phyloP scores from a whole-genome alignment of 2,113 vertebrate genomes.

The Rhynchopsitta pachyrhyncha region DNA sequence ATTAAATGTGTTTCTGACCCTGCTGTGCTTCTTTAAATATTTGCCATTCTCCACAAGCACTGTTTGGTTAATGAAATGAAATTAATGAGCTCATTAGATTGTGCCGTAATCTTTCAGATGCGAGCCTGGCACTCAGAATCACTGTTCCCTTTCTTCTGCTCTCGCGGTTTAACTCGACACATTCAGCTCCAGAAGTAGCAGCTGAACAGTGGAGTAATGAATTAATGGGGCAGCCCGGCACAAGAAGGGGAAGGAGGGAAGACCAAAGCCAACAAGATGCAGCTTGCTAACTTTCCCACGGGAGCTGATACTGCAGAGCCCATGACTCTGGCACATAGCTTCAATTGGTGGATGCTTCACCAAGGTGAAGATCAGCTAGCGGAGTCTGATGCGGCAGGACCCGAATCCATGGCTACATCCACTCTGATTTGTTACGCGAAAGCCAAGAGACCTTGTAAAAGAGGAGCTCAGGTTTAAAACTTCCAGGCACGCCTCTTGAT shows the following conservation, averaged over 20 bases:
- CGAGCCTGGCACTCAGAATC: neutral
- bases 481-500: rapidly evolving
- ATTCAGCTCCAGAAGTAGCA: slow-evolving; percentile 17
- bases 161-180: neutral
- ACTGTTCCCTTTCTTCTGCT: neutral
- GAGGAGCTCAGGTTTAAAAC: neutral
- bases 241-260: slow-evolving; percentile 1
- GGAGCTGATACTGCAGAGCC: neutral
- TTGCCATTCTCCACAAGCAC: slow-evolving; percentile 69
- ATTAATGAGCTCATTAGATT: slow-evolving; percentile 75
- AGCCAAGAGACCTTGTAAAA: neutral
- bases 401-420: neutral
- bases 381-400: neutral
- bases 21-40: slow-evolving; percentile 73
- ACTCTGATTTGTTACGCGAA: neutral
- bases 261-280: neutral
- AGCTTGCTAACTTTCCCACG: slow-evolving; percentile 19
- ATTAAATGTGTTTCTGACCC: slow-evolving; percentile 75
- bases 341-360: rapidly evolving
- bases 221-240: neutral
- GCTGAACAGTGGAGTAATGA: slow-evolving; percentile 3
- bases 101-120: slow-evolving; percentile 66
- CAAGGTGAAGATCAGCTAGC: neutral
- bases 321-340: neutral
- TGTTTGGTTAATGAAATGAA: slow-evolving; percentile 75